Percentiles rank a stretch among this genome's conserved stretches.
Evolutionary conservation across 37 sponge, comb jelly and placozoan genomes (phyloP).

Genomic region (Halisarca cf. caerulea): DNA sequence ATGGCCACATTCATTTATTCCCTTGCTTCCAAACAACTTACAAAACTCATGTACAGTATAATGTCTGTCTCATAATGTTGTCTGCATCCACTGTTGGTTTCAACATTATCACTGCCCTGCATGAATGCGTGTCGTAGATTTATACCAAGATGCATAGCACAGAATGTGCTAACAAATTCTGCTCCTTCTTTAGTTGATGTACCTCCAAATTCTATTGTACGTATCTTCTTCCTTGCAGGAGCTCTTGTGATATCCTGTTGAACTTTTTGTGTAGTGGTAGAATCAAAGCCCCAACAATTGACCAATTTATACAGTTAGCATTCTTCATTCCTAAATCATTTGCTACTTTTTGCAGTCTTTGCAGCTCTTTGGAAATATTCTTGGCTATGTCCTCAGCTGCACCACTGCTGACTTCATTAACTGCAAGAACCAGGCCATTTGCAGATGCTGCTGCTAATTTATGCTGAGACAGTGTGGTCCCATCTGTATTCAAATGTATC

Average conservation of each 20-base stretch:
- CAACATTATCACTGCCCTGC: background rate
- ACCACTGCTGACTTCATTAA: conserved; percentile 28
- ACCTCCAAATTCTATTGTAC: background rate
- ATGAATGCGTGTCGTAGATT: conserved; percentile 63
- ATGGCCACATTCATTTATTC: conserved; percentile 29
- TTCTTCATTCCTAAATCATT: conserved; percentile 13
- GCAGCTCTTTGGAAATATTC: conserved; percentile 27
- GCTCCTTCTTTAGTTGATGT: background rate
- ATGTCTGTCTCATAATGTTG: conserved; percentile 18
- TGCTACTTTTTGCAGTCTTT: conserved; percentile 26
- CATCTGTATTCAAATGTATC: conserved; percentile 45
- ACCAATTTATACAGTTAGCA: conserved; percentile 42
- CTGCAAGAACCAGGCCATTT: conserved; percentile 27
- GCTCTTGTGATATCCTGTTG: conserved; percentile 8
- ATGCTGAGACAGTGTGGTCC: conserved; percentile 39
- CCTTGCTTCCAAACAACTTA: conserved; percentile 34
- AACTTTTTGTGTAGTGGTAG: conserved; percentile 29
- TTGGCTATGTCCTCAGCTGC: conserved; percentile 24
- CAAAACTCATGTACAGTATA: conserved; percentile 44
- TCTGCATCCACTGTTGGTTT: conserved; percentile 10
- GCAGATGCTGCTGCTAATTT: conserved; percentile 33
- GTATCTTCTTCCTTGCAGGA: conserved; percentile 33
- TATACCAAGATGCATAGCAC: conserved; percentile 62
- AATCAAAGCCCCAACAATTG: conserved; percentile 28
- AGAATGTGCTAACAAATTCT: conserved; percentile 59